phyloP scores from a whole-genome alignment of 2,113 vertebrate species.

The Panurus biarmicus region DNA sequence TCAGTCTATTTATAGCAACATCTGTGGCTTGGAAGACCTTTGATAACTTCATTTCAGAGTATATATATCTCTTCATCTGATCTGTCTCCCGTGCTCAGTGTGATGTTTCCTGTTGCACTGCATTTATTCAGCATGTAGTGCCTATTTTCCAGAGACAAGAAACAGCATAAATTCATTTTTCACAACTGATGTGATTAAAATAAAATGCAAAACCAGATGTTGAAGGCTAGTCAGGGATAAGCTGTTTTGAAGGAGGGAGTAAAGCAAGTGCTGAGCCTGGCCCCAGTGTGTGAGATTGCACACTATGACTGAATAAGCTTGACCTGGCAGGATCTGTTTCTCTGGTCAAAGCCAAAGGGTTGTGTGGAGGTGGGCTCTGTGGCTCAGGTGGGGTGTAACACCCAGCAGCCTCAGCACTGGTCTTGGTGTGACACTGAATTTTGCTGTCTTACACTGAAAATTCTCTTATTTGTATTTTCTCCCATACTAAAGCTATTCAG shows the following conservation, averaged over 20 bases:
- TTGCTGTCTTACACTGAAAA: neutral
- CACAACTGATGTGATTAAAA: neutral
- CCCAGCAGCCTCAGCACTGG: neutral
- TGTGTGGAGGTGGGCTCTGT: accelerated
- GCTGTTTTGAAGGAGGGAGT: neutral
- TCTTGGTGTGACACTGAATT: neutral
- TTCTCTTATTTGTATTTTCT: neutral
- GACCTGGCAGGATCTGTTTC: neutral
- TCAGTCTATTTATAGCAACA: neutral
- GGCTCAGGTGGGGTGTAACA: neutral
- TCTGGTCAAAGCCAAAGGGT: neutral
- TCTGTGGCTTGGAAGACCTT: neutral
- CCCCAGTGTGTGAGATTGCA: accelerated
- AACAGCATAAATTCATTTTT: neutral
- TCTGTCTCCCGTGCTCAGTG: neutral
- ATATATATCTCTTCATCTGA: neutral
- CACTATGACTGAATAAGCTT: neutral
- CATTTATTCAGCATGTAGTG: neutral
- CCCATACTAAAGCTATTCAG: neutral
- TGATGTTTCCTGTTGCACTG: neutral
- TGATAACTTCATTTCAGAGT: neutral
- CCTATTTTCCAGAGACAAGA: neutral
- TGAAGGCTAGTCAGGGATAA: neutral
- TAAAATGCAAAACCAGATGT: neutral
- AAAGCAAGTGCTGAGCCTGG: neutral